Percentiles rank a stretch among this genome's conserved stretches.
Conservation (phyloP, 2,888 invertebrate species). For the Trachelus iudaicus region DNA sequence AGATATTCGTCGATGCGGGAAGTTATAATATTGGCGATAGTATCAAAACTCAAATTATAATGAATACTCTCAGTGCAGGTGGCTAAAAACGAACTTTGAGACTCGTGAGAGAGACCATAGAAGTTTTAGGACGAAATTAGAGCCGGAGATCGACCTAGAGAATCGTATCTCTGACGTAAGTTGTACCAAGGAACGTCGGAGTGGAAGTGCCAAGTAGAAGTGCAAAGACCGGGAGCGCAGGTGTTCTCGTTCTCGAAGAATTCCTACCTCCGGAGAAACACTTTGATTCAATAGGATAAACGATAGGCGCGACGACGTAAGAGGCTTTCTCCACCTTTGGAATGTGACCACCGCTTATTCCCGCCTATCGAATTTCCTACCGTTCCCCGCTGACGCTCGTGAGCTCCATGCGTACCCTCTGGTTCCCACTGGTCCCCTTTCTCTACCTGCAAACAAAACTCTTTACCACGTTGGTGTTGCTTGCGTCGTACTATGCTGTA, state of each 20-base stretch:
- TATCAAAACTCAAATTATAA: too few species aligned
- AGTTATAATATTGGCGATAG: too few species aligned
- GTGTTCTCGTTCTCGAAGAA: not conserved
- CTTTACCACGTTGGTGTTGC: not conserved
- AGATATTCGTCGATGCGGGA: too few species aligned
- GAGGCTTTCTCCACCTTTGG: slow-evolving; percentile 52
- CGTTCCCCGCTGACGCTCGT: not conserved
- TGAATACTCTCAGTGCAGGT: too few species aligned
- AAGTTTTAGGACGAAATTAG: not conserved
- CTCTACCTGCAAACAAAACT: too few species aligned
- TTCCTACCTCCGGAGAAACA: not conserved
- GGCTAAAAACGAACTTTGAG: too few species aligned
- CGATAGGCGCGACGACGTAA: slow-evolving; percentile 34
- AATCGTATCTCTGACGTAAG: too few species aligned
- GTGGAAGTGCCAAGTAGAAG: not conserved
- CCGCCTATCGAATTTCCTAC: too few species aligned
- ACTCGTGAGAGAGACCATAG: too few species aligned
- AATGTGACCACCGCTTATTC: not conserved
- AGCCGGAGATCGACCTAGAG: too few species aligned
- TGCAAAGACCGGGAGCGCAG: not conserved
- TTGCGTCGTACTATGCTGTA: not conserved
- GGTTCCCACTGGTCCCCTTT: not conserved
- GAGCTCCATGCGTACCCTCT: not conserved
- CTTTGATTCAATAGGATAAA: not conserved
- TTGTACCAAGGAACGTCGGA: too few species aligned